These are phyloP conservation scores for Julus scanicus DNA, from an alignment of 2,888 invertebrate species.

Conservation along the genomic window DNA sequence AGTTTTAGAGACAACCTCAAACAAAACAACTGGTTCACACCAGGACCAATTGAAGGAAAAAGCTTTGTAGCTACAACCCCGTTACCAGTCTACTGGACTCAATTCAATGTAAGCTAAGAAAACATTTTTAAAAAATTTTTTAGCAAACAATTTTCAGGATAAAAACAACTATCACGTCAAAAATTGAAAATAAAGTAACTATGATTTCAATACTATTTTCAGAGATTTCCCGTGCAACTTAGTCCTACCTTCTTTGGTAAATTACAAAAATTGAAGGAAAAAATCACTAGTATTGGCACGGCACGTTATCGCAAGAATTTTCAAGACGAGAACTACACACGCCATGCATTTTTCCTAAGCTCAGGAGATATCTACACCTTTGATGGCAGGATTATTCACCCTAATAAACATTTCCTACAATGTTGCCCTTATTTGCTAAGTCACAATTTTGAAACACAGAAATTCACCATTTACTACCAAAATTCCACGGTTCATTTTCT, in stretches of 20 bases:
- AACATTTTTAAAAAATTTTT: neutral
- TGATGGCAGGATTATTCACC: neutral
- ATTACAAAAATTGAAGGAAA: neutral
- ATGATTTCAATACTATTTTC: neutral
- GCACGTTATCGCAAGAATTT: neutral
- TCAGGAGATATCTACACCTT: neutral
- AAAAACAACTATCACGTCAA: too few relatives aligned
- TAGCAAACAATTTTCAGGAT: too few relatives aligned
- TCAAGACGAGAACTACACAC: neutral
- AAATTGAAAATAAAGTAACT: too few relatives aligned
- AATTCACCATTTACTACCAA: neutral
- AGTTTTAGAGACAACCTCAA: neutral
- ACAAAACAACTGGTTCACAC: neutral
- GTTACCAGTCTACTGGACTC: neutral
- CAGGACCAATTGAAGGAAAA: neutral
- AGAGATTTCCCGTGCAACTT: neutral
- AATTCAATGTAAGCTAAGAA: slow-evolving; percentile 2
- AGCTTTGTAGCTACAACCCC: neutral
- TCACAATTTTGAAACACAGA: neutral
- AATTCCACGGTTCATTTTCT: neutral
- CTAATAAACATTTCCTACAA: neutral
- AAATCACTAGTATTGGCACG: neutral
- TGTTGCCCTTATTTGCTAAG: neutral
- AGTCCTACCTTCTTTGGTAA: neutral
- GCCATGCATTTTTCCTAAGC: neutral